Conservation (phyloP, 2,797 vertebrate species). For the Alosa sapidissima region DNA sequence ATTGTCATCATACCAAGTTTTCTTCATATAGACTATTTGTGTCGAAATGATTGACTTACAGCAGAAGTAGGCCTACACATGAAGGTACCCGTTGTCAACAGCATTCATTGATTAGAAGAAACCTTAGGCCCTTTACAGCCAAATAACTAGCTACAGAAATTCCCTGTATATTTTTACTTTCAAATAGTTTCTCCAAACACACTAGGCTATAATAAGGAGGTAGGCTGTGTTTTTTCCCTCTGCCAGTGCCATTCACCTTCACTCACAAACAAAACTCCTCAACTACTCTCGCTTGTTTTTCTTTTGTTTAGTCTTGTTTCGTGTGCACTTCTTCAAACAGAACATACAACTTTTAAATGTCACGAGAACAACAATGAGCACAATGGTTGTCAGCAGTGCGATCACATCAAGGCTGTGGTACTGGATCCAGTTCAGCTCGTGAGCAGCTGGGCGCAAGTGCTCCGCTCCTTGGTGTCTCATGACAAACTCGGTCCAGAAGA, state of each 20-base stretch:
- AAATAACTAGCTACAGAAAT: no score
- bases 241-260: background rate
- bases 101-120: background rate
- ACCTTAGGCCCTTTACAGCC: no score
- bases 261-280: background rate
- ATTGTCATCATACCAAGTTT: background rate
- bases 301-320: slow-evolving; percentile 57
- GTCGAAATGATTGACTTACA: background rate
- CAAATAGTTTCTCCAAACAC: background rate
- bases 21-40: background rate
- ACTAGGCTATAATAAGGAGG: background rate
- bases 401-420: slow-evolving; percentile 63
- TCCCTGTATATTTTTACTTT: background rate
- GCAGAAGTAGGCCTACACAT: background rate
- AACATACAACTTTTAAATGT: slow-evolving; percentile 76
- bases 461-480: no score
- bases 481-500: no score
- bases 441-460: no score
- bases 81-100: background rate
- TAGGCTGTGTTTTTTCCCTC: background rate
- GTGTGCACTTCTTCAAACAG: slow-evolving; percentile 73
- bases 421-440: no score
- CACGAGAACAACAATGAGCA: slow-evolving; percentile 66
- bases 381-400: slow-evolving; percentile 70
- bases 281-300: slow-evolving; percentile 48